Evolutionary conservation across 2,888 invertebrate genomes (phyloP).

Genomic region (Drosophila leonis): DNA sequence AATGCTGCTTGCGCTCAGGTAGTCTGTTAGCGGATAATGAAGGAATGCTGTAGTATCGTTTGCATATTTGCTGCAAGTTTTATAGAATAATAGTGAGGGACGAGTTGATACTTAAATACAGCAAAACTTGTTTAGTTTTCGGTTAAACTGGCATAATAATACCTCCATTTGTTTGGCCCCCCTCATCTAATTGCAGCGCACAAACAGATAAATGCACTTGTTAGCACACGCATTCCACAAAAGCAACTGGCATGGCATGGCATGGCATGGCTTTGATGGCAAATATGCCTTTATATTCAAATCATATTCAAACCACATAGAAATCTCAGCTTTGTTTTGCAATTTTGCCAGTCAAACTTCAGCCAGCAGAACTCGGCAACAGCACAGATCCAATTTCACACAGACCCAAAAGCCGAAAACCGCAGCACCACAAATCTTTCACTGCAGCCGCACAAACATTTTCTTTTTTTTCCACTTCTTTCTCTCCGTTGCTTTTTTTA

Average conservation of each 20-base stretch:
- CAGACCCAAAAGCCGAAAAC: conserved; percentile 50
- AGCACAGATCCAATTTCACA: conserved; percentile 64
- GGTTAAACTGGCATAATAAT: not conserved
- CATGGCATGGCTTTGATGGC: conserved; percentile 30
- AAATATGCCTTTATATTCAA: conserved; percentile 56
- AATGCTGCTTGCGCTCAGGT: not conserved
- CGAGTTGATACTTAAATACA: conserved; percentile 17
- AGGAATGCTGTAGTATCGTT: conserved; percentile 30
- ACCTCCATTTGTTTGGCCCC: not conserved
- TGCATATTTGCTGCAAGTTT: conserved; percentile 36
- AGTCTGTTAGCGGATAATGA: conserved; percentile 41
- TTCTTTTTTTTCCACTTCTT: conserved; percentile 26
- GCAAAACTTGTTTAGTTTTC: not conserved
- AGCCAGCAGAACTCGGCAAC: conserved; percentile 39
- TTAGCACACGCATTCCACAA: conserved; percentile 33
- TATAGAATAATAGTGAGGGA: conserved; percentile 9
- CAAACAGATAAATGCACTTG: conserved; percentile 24
- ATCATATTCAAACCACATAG: conserved; percentile 64
- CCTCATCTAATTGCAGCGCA: conserved; percentile 14
- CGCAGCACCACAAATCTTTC: conserved; percentile 73
- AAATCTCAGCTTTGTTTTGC: conserved; percentile 66
- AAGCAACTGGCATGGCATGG: conserved; percentile 4
- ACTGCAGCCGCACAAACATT: conserved; percentile 49
- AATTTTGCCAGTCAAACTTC: conserved; percentile 55
- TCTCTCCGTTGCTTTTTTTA: conserved; percentile 21